Evolutionary conservation across 2,113 vertebrate genomes (phyloP), one percentile per base, ranked within the genome.

Genomic region (Callopanchax toddi): DNA sequence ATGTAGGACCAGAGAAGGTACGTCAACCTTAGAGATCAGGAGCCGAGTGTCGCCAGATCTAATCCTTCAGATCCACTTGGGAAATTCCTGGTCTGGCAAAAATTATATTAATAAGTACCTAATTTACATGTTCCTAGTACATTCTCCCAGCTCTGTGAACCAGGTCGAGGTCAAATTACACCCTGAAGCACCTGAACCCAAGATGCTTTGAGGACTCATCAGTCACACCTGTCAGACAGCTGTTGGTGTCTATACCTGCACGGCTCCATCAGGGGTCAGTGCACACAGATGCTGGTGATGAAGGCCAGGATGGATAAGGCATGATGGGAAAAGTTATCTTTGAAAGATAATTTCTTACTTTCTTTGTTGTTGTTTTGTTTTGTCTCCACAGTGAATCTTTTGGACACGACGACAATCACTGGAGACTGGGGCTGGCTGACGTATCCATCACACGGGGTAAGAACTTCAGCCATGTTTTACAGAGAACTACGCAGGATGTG

Each of bases 351-450:
- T 67, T 21, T 36, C 74, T 73, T 12, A 76, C 22, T 25, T 22
- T 18, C 23, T 69, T 16, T 12, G 61, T 55, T 76, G n/a, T 71
- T 67, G 79, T 16, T 91, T 92, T 64, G 29, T 77, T 6, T 62
- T 74, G 12, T 62, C 40, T 89, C 91, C 91, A 25, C 93, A 99
- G 97, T 97, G 84, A 99, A 96, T 88, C 89, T 99, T 59, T 89
- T 99, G 34, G 96, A 99, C 89, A 99, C 97, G 0, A 94, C 95
- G 9, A 93, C 92, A 0, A 92, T 96, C 83, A 86, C 88, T 0
- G 97, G 97, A 79, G 97, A 99, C 91, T 99, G 97, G 97, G 96
- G 96, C 55, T 99, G 97, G 97, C 93, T 96, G 72, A 95, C 96
- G 0, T 96, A 95, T 66, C 97, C 97, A 0, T 93, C 95, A 0